Conservation (phyloP, 1,140 invertebrate species). For the Procambarus clarkii region DNA sequence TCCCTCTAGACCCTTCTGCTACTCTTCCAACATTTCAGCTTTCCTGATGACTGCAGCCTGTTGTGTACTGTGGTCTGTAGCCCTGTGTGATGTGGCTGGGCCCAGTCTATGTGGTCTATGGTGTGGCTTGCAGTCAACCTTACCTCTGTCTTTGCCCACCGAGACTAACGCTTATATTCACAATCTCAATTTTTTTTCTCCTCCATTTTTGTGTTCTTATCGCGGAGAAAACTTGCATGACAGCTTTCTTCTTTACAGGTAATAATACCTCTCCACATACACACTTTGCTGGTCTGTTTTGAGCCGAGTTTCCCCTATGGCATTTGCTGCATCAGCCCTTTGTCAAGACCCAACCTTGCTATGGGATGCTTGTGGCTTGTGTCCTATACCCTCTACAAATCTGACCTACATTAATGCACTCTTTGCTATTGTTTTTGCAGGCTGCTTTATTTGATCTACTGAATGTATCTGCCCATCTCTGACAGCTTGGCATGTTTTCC, state of each 20-base stretch:
- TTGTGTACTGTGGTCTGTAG: background rate
- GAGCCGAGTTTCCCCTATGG: background rate
- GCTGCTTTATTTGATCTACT: background rate
- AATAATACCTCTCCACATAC: background rate
- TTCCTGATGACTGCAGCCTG: background rate
- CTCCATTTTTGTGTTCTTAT: background rate
- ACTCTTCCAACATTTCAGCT: conserved; percentile 7
- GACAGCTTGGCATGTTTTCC: conserved; percentile 12
- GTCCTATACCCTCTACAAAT: background rate
- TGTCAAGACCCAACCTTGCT: background rate
- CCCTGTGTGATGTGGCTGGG: background rate
- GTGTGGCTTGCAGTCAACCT: background rate
- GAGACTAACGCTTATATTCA: background rate
- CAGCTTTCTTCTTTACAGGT: background rate
- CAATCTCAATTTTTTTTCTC: background rate
- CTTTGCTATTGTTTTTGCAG: background rate
- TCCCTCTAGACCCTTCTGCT: background rate
- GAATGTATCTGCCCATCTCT: background rate
- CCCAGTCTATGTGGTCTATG: background rate
- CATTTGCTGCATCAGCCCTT: too few species aligned
- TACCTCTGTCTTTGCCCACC: background rate
- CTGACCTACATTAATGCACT: background rate
- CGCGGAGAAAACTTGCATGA: background rate
- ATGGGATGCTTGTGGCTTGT: background rate
- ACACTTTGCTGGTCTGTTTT: background rate